Percentiles rank a stretch among this genome's conserved stretches.
These are phyloP conservation scores for Phoxinus phoxinus DNA, from an alignment of 2,113 vertebrate species.

Conservation along the genomic window DNA sequence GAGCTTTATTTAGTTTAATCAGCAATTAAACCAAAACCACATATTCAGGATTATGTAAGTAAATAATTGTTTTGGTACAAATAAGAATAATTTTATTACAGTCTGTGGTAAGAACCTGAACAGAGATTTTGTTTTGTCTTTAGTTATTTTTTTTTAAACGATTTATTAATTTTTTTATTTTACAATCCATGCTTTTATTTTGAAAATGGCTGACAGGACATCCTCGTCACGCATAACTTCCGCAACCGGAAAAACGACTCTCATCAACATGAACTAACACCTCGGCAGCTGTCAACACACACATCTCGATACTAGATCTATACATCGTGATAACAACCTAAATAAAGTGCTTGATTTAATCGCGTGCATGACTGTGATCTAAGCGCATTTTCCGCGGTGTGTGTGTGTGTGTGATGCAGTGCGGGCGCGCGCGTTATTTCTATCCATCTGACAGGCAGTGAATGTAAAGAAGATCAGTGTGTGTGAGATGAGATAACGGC, in stretches of 20 bases:
- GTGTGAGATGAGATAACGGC: conserved; percentile 3
- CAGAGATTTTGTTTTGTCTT: neutral
- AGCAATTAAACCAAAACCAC: neutral
- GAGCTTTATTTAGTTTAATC: neutral
- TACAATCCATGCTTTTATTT: neutral
- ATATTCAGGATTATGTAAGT: neutral
- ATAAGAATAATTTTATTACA: too few species aligned
- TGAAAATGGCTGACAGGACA: neutral
- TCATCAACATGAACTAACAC: neutral
- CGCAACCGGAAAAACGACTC: conserved; percentile 4
- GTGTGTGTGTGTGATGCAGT: neutral
- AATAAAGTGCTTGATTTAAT: neutral
- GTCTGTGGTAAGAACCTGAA: too few species aligned
- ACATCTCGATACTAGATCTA: neutral
- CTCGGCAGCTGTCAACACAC: conserved; percentile 19
- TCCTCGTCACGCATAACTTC: neutral
- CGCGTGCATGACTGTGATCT: neutral
- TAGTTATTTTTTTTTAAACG: neutral
- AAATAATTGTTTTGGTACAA: too few species aligned
- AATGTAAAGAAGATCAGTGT: neutral
- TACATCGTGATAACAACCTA: neutral
- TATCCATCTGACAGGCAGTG: neutral
- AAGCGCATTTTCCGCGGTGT: neutral
- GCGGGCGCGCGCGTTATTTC: too few species aligned
- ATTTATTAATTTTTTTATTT: too few species aligned